Conservation (phyloP, 53 echinoderm and acorn worm species). For the Echinometra lucunter region DNA sequence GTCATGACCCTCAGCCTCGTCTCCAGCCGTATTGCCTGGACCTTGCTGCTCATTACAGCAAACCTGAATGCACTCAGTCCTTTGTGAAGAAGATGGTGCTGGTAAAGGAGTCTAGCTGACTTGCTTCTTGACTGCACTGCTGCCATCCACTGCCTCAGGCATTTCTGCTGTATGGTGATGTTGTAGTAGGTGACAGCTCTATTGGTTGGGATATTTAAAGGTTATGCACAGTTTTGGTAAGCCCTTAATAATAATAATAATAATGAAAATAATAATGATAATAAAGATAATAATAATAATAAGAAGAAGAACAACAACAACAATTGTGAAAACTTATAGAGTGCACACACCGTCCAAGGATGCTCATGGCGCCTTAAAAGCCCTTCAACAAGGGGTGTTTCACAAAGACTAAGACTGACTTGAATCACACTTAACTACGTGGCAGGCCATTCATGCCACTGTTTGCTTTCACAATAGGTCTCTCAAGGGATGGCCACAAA, state of each 20-base stretch:
- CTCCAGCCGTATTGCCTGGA: conserved; percentile 59
- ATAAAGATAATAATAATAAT: no score
- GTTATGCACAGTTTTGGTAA: neutral
- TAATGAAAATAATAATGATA: no score
- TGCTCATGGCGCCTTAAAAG: no score
- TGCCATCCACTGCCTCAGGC: conserved; percentile 64
- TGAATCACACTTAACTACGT: no score
- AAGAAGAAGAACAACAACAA: no score
- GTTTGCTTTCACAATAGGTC: no score
- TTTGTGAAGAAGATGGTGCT: conserved; percentile 69
- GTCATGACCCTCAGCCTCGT: conserved; percentile 50
- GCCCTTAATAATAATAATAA: neutral
- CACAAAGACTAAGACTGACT: no score
- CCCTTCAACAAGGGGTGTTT: no score
- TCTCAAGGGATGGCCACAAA: no score
- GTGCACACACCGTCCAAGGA: no score
- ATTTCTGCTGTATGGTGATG: conserved; percentile 53
- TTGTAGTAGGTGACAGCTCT: conserved; percentile 73
- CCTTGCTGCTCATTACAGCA: conserved; percentile 71
- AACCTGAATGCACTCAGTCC: conserved; percentile 74
- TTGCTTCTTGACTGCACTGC: conserved; percentile 55
- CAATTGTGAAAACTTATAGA: no score
- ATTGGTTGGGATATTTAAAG: neutral
- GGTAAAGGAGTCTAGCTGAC: conserved; percentile 74
- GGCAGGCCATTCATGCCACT: no score